phyloP scores from a whole-genome alignment of 1,140 invertebrate genomes.

The Ctenoplectra terminalis region DNA sequence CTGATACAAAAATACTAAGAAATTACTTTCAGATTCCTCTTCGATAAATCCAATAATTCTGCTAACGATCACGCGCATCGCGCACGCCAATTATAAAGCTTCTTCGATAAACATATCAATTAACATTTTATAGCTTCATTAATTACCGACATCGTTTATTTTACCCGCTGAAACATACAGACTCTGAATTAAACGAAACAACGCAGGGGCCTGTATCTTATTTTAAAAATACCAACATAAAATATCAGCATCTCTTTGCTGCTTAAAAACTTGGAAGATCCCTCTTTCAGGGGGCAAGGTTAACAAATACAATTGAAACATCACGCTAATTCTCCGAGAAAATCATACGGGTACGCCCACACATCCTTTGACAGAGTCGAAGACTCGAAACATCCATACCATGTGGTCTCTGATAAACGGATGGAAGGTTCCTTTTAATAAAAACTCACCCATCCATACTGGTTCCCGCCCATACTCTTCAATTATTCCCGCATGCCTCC shows the following conservation, averaged over 20 bases:
- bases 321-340: slow-evolving; percentile 28
- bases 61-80: too few species aligned
- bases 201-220: not conserved
- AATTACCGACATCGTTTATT: slow-evolving; percentile 1
- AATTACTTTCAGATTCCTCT: too few species aligned
- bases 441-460: slow-evolving; percentile 34
- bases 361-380: too few species aligned
- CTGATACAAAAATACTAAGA: too few species aligned
- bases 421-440: slow-evolving; percentile 45
- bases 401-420: slow-evolving; percentile 17
- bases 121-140: not conserved
- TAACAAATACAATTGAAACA: slow-evolving; percentile 51
- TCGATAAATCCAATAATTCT: too few species aligned
- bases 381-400: not conserved
- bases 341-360: slow-evolving; percentile 34
- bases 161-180: too few species aligned
- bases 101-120: not conserved
- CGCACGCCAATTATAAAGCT: not conserved
- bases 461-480: slow-evolving; percentile 10
- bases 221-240: not conserved
- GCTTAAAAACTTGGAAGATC: not conserved
- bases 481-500: slow-evolving; percentile 12
- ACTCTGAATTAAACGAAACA: not conserved
- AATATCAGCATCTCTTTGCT: not conserved
- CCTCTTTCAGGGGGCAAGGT: not conserved